Evolutionary conservation across 2,113 vertebrate species (phyloP), one percentile per base, ranked within the genome.

Genomic region (Colistium nudipinnis): DNA sequence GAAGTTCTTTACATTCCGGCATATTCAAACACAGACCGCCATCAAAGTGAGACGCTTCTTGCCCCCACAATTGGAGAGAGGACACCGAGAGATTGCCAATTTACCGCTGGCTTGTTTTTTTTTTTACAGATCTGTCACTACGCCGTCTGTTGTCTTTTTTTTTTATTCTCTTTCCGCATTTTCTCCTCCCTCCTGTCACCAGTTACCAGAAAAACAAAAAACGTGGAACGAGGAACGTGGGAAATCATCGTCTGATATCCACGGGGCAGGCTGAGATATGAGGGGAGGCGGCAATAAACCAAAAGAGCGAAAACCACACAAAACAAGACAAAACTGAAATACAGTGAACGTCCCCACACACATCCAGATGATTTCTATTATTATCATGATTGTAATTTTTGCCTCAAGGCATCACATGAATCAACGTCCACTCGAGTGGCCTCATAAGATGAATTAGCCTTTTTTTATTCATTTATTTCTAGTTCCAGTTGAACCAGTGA

Each of bases 71-170:
- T 49, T 7, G 1, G 20, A 47, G 25, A 49, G 8, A 39, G 14
- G 36, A 61, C n/a, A 62, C 49, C 74, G 24, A 57, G 47, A n/a
- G n/a, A n/a, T 61, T 47, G 38, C 54, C 24, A 53, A 65, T 72
- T 35, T 70, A 33, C 38, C 33, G 52, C 27, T 19, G 27, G 47
- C 63, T 41, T 1, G 2, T 39, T 22, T n/a, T n/a, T n/a, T n/a
- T n/a, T n/a, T n/a, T n/a, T 68, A 60, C 36, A 65, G 31, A 54
- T 64, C 48, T 74, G 53, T 80, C 76, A 79, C 41, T n/a, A 2
- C 28, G 11, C 44, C 28, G 11, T 62, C 33, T 53, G 24, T 55
- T 2, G 47, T 12, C 19, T 41, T 66, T 39, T 44, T 35, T 60
- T 25, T 41, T 12, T 61, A 24, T 11, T 28, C 49, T 31, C 49